Evolutionary conservation across 1,140 invertebrate species (phyloP), one percentile per base, ranked within the genome.

Genomic region (Heliothis subflexa): DNA sequence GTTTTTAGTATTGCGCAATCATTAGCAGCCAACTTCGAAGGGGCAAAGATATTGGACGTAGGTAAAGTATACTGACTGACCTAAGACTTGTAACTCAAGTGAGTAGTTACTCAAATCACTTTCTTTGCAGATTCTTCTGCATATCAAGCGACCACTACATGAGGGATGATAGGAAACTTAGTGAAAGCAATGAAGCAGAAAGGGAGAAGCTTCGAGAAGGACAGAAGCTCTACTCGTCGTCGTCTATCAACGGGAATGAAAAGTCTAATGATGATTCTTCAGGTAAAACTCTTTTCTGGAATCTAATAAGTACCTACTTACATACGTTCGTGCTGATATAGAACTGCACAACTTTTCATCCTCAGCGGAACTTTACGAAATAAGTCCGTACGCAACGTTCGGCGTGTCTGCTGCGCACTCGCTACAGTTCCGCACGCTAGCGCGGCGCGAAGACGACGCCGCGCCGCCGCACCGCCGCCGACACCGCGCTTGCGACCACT

Each of bases 371-470:
- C 95, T 96, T 91, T 97, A 97, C 89, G 97, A 97, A 90, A 97
- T 97, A 73, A 97, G 96, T 88, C 97, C 97, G 2, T 97, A 97
- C 91, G 97, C 97, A 21, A 97, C 97, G 62, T 97, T 97, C 92
- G 97, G 96, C 82, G 96, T 97, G 7, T 96, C 97, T 77, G 95
- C 95, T 28, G 93, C 94, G 64, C 94, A 95, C 86, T 97, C 97
- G 12, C 96, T 98, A 95, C 97, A 97, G 89, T 97, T 97, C 87
- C 97, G 97, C 84, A 97, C 97, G 13, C 97, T 97, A 78, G 97
- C 97, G 40, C 97, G 97, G 82, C 95, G 97, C 33, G 97, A 97
- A 82, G 97, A 97, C 83, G 96, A 97, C 83, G 92, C 93, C 14
- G 89, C 88, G 84, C 92, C 89, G 70, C 92, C 88, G 83, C 92